Conservation (phyloP, 2,888 invertebrate species). For the Phaedon cochleariae region DNA sequence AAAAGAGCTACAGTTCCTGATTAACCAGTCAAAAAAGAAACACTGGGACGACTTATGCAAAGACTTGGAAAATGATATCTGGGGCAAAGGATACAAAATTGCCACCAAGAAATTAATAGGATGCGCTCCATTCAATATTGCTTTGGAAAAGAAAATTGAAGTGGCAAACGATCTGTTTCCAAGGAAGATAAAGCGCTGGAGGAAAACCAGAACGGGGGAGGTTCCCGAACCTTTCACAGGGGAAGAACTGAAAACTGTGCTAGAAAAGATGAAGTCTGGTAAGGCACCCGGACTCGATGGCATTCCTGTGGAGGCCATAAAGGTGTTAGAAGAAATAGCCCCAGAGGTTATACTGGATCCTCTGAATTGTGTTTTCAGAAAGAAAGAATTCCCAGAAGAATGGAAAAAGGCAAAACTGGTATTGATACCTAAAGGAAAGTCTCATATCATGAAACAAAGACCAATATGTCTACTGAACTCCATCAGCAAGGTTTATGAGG, state of each 20-base stretch:
- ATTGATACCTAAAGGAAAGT: neutral
- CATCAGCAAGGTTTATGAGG: neutral
- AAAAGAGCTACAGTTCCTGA: neutral
- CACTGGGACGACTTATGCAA: no score
- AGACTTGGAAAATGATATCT: no score
- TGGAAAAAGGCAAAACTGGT: neutral
- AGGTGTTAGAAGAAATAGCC: neutral
- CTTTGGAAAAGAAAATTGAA: neutral
- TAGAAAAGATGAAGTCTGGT: neutral
- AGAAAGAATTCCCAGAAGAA: neutral
- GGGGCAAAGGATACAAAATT: neutral
- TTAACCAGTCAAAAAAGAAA: no score
- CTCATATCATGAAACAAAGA: neutral
- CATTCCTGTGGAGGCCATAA: neutral
- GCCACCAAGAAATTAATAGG: neutral
- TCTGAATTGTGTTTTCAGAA: neutral
- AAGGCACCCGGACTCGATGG: neutral
- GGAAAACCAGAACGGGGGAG: neutral
- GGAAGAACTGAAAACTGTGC: neutral
- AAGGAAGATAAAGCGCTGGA: neutral
- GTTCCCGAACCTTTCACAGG: neutral
- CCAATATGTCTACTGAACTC: neutral
- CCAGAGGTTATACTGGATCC: neutral
- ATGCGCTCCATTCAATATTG: neutral
- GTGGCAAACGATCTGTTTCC: neutral